Base-by-base conservation (phyloP, 1,140 invertebrate species). In the Sogatella furcifera region DNA sequence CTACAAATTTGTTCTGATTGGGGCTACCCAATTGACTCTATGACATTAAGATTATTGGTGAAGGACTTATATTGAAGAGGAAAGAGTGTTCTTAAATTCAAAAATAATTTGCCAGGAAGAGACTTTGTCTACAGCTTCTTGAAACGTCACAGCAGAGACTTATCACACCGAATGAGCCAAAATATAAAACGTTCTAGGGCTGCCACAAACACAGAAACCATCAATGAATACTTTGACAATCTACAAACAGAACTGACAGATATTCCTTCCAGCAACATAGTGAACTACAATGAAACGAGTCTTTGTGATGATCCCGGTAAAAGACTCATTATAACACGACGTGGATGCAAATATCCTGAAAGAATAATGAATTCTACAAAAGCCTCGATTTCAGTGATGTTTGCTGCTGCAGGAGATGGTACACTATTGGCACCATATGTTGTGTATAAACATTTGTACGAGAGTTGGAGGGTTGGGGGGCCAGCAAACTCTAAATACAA, bases 61-160 rank as follows among this genome's bases (percentile, higher is more conserved):
- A 46, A 46, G 44, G 44, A 46, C 19, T 13, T 46, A 5, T 5
- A 19, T 46, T 5, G 44, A 6, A 15, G 44, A 6, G 19, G 44
- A 5, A 46, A 13, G 19, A 46, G 6, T 5, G 44, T 46, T 4
- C 5, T 17, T 59, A 61, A 55, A 61, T 71, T 69, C 43, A 64
- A 67, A 64, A 58, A 68, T 60, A 69, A 69, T 59, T 60, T 68
- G 19, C 68, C 66, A 57, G 66, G 68, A 10, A 61, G 41, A 9
- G 67, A 72, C 60, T 70, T 63, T 54, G 52, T 63, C 17, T 28
- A 49, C 15, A 22, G 5, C 6, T 46, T 46, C 13, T 46, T 46
- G 13, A 13, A 46, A 46, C 4, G 44, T 4, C 13, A 46, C 19
- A 46, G 13, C 5, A 5, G 5, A 5, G 5, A 13, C n/a, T 46